Base-by-base conservation (phyloP, 2,113 vertebrate genomes). In the Spheniscus mendiculus region DNA sequence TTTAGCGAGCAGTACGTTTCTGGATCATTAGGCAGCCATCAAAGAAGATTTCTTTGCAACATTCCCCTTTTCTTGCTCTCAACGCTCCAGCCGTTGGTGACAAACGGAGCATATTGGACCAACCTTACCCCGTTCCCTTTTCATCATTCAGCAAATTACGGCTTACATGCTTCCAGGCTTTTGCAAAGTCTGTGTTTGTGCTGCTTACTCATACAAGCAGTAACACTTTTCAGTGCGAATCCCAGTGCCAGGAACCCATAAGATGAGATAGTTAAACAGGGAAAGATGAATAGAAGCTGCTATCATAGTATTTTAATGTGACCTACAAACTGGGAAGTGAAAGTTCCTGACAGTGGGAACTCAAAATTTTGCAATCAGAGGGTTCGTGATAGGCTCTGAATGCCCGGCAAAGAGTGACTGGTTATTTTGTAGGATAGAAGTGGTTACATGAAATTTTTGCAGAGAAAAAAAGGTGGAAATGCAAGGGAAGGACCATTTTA, bases 271-370 rank as follows among this genome's bases (percentile, higher is more conserved):
- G 58, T 91, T 91, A 74, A 67, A 95, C 49, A 59, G 50, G 62
- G 40, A 55, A 83, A 94, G 86, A 94, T 45, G 73, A 72, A 93
- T 40, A 90, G 81, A 95, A 93, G 42, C n/a, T 83, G 49, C 66
- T 73, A 59, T 65, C 52, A 77, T 52, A 65, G 38, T 81, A 94
- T 94, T 94, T 96, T 61, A 93, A 84, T 83, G 42, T 95, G 77
- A 94, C 94, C 96, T 97, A 93, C 91, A 97, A 98, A 95, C 61
- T 40, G 53, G 61, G 38, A 91, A 95, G 90, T 94, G 45, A 89
- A 70, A 73, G 50, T 18, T 62, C 25, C 67, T 91, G 63, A 85
- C 88, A 87, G 49, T 40, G 25, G 70, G 84, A 96, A 91, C 49
- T 91, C 83, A 90, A 74, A 84, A 74, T 65, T 89, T 91, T 88